phyloP scores from a whole-genome alignment of 2,113 vertebrate genomes.

The Uria aalge region DNA sequence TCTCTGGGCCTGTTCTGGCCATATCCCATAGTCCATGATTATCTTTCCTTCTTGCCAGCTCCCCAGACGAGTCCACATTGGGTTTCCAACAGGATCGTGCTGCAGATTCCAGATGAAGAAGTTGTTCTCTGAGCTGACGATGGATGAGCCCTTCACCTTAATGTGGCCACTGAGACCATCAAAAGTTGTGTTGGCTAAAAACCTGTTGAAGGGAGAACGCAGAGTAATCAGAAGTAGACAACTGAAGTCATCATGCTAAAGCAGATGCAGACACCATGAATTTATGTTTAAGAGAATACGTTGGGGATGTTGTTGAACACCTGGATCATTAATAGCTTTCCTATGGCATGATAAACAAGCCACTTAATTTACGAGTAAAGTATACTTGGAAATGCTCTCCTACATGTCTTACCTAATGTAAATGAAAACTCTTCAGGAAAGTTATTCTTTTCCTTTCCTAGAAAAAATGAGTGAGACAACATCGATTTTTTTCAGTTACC shows the following conservation, averaged over 20 bases:
- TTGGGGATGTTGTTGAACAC: background rate
- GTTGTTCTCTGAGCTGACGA: conserved; percentile 88
- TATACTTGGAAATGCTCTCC: background rate
- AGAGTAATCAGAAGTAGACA: background rate
- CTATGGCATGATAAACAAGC: background rate
- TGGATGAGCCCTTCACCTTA: conserved; percentile 83
- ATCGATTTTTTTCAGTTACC: background rate
- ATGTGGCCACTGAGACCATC: conserved; percentile 89
- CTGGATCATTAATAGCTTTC: background rate
- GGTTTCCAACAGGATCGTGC: conserved; percentile 89
- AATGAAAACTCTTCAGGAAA: background rate
- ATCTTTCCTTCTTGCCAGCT: conserved; percentile 89
- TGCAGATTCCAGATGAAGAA: conserved; percentile 97
- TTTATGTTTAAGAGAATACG: background rate
- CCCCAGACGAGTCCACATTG: conserved; percentile 91
- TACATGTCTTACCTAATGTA: background rate
- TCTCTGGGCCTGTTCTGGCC: conserved; percentile 84
- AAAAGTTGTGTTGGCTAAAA: conserved; percentile 92
- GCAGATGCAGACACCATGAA: background rate
- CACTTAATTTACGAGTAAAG: background rate
- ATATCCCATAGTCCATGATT: conserved; percentile 86
- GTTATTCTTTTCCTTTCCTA: background rate
- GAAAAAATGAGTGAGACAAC: background rate
- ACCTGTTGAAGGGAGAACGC: conserved; percentile 73
- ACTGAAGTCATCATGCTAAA: background rate